Evolutionary conservation across 2,797 vertebrate species (phyloP), one percentile per base, ranked within the genome.

Genomic region (Phyllotis vaccarum): DNA sequence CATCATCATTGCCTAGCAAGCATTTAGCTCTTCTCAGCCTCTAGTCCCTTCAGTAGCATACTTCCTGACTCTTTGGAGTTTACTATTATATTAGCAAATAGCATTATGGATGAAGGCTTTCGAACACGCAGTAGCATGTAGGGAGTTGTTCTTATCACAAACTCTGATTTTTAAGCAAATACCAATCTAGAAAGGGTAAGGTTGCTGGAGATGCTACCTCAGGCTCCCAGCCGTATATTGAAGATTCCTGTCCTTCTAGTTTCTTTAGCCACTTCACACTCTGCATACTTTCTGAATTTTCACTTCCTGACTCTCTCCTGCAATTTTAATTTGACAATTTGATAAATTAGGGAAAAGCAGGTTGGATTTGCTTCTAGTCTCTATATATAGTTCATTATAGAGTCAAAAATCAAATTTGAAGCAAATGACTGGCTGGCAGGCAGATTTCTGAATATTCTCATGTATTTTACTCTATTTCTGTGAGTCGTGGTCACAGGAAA

Each of bases 271-370:
- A 10, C 5, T n/a, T 43, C 46, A 3, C 11, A 5, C 49, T 34
- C 40, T 3, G 22, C 6, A 6, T 43, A 5, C 40, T 60, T 64
- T 54, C 43, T 52, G 52, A 24, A 58, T 54, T n/a, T n/a, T 22
- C 11, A n/a, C 31, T 85, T 56, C 58, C 91, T 14, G 0, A 5
- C 11, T 89, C 17, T 70, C n/a, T 29, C 19, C 17, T 90, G 70
- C 37, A 52, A 76, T 86, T 93, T 68, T 79, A 82, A 92, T 68
- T 81, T 86, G 64, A 86, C 11, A 22, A 72, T 62, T 83, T 70
- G 72, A 81, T 85, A 58, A 89, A 22, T 34, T 43, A 85, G 29
- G 29, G 19, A 58, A 89, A 86, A 16, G 68, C 3, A 76, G 13
- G n/a, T 8, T n/a, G 8, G 6, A 60, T 89, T 83, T 52, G 6